Percentiles rank a stretch among this genome's conserved stretches.
phyloP scores from a whole-genome alignment of 2,113 vertebrate genomes.

The Sinocyclocheilus anshuiensis region DNA sequence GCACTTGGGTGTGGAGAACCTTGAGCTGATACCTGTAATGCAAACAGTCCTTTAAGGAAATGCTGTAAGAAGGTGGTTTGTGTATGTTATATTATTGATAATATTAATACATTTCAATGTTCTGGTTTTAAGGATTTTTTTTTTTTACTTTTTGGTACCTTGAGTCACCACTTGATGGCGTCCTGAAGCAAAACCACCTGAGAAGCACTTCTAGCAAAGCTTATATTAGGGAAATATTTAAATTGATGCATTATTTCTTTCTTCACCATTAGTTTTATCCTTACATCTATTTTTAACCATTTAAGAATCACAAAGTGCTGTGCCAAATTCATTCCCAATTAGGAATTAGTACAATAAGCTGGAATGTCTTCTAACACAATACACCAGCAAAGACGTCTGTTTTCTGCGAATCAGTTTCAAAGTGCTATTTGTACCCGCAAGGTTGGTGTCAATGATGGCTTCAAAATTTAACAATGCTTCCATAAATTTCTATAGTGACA shows the following conservation, averaged over 20 bases:
- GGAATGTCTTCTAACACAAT: neutral
- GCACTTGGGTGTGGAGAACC: conserved; percentile 30
- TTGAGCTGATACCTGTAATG: neutral
- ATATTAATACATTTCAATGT: neutral
- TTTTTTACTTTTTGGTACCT: neutral
- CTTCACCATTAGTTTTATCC: neutral
- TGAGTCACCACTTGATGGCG: neutral
- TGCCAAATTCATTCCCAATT: neutral
- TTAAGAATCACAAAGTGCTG: neutral
- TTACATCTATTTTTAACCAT: neutral
- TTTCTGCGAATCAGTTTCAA: neutral
- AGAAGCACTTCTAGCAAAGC: neutral
- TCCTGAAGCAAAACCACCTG: neutral
- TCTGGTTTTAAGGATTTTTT: neutral
- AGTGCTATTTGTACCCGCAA: neutral
- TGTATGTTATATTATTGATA: neutral
- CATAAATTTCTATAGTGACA: neutral
- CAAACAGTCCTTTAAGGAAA: neutral
- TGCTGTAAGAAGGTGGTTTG: neutral
- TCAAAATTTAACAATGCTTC: neutral
- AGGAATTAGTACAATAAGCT: neutral
- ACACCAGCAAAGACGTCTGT: neutral
- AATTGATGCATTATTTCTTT: neutral
- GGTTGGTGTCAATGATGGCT: neutral
- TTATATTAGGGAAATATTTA: neutral